Percentiles rank a stretch among this genome's conserved stretches.
These are phyloP conservation scores for Archocentrus centrarchus DNA, from an alignment of 2,113 vertebrate genomes.

Conservation along the genomic window DNA sequence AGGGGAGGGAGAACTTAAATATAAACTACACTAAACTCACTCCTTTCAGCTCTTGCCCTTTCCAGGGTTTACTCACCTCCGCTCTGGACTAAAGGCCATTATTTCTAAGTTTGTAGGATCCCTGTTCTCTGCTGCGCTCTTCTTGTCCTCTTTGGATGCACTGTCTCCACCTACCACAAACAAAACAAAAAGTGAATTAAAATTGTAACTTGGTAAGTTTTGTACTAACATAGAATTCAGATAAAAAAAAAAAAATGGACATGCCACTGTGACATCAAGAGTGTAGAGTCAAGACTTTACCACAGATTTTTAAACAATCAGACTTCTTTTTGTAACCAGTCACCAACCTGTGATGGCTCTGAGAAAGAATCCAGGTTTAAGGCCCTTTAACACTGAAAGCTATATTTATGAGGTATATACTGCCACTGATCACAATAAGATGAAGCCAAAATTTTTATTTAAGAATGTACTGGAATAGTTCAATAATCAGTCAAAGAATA, in stretches of 20 bases:
- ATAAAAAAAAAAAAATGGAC: not conserved
- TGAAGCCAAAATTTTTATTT: no score
- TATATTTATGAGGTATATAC: no score
- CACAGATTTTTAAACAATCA: not conserved
- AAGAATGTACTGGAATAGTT: not conserved
- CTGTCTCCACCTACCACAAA: conserved; percentile 66
- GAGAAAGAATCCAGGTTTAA: not conserved
- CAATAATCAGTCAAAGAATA: not conserved
- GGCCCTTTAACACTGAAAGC: not conserved
- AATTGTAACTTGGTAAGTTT: no score
- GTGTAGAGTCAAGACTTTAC: no score
- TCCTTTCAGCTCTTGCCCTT: not conserved
- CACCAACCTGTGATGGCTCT: not conserved
- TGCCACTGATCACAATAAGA: no score
- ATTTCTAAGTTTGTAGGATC: conserved; percentile 70
- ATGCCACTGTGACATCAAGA: not conserved
- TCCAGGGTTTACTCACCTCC: conserved; percentile 80
- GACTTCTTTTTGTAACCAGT: not conserved
- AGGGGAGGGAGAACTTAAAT: no score
- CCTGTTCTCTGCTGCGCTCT: conserved; percentile 54
- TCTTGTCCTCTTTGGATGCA: conserved; percentile 73
- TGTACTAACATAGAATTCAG: not conserved
- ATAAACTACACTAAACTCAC: no score
- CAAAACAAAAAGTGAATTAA: not conserved
- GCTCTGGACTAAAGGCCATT: conserved; percentile 85